Conservation (phyloP, 2,888 invertebrate species). For the Stratiomys singularior region DNA sequence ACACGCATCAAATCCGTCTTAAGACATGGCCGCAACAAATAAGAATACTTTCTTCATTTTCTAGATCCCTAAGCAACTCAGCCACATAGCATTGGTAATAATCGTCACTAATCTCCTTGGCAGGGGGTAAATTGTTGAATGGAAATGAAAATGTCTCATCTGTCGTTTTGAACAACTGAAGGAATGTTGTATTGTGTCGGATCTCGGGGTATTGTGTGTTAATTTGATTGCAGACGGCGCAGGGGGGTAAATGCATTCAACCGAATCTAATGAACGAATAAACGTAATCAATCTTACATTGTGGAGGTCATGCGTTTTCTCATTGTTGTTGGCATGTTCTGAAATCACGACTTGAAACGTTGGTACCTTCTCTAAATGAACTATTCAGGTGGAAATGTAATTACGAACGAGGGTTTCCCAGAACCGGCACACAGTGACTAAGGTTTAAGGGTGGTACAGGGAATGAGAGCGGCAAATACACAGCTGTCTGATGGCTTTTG, state of each 20-base stretch:
- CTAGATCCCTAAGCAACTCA: too few relatives aligned
- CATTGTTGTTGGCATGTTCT: neutral
- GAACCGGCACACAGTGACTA: neutral
- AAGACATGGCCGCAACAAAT: too few relatives aligned
- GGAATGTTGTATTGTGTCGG: constrained; percentile 25
- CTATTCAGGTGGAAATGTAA: constrained; percentile 8
- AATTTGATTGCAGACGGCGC: constrained; percentile 19
- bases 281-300: constrained; percentile 34
- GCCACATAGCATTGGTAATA: constrained; percentile 17
- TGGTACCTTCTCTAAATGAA: neutral
- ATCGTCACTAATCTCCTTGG: constrained; percentile 38
- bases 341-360: neutral
- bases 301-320: constrained; percentile 31
- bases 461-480: neutral
- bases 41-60: too few relatives aligned
- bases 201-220: constrained; percentile 29
- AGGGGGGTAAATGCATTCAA: neutral
- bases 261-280: constrained; percentile 35
- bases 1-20: too few relatives aligned
- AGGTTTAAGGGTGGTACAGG: neutral
- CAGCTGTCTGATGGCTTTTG: neutral
- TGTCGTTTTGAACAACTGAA: constrained; percentile 24
- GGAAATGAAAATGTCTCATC: constrained; percentile 40
- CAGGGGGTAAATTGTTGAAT: constrained; percentile 25
- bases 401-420: neutral